phyloP scores from a whole-genome alignment of 2,797 vertebrate species.

The Bradypodion pumilum region DNA sequence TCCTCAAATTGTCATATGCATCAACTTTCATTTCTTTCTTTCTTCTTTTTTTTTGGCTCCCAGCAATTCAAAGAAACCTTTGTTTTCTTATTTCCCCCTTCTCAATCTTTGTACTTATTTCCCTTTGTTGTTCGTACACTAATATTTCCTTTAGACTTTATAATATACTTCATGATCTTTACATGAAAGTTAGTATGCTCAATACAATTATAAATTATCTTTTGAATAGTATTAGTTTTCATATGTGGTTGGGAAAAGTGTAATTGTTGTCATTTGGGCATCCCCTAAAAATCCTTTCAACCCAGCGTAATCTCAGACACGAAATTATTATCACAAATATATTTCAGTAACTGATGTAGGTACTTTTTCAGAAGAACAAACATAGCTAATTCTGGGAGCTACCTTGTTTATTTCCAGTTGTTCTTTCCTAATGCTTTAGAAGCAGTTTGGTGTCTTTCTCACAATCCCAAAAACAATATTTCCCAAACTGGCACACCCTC shows the following conservation, averaged over 20 bases:
- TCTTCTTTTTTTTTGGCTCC: conserved; percentile 7
- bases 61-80: conserved; percentile 10
- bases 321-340: not conserved
- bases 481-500: not conserved
- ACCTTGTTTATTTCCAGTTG: conserved; percentile 1
- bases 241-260: conserved; percentile 11
- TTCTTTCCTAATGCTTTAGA: conserved; percentile 13
- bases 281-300: no score
- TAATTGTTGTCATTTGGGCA: no score
- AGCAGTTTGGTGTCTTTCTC: conserved; percentile 5
- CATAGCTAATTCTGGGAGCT: not conserved
- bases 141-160: conserved; percentile 23
- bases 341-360: not conserved
- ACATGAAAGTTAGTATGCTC: not conserved
- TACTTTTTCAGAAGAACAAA: conserved; percentile 11
- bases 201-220: conserved; percentile 11
- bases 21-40: conserved; percentile 35
- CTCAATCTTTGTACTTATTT: not conserved
- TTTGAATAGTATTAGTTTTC: conserved; percentile 21
- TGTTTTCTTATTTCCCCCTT: conserved; percentile 19
- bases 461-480: not conserved
- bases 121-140: conserved; percentile 25
- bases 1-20: conserved; percentile 31
- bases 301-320: no score
- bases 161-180: conserved; percentile 11